Evolutionary conservation across 2,113 vertebrate genomes (phyloP), one percentile per base, ranked within the genome.

Genomic region (Dermatemys mawii): DNA sequence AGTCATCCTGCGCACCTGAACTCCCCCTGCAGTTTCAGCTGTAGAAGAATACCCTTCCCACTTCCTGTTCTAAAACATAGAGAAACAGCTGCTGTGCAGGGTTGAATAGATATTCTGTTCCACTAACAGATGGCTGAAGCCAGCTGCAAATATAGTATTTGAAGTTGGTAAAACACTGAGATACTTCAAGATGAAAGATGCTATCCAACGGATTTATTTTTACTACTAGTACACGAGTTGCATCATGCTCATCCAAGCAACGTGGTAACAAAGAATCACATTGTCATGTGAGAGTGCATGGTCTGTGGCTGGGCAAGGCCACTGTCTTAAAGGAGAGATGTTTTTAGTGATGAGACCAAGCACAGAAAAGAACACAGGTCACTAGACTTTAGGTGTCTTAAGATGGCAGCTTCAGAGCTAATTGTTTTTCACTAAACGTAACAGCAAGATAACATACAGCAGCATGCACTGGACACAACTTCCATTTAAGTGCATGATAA

Each of bases 1-100:
- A 94, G 91, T 97, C 94, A 96, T 97, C 94, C 95, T 95, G 90
- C 80, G 44, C 51, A 51, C 51, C 73, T 94, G 92, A 55, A 86
- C 90, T 85, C 88, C 19, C 54, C 50, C 90, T 91, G 92, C 86
- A 82, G 55, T 96, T 95, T 90, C 70, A 83, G 51, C 11, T 87
- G 82, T 79, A 94, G 93, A 90, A 80, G 89, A 54, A 46, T 90
- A 90, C 91, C 73, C 88, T 35, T 60, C 80, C 91, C 60, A 78
- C 54, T 95, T 96, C 95, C 93, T 80, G 51, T 32, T 88, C 11
- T 0, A 92, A 94, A 87, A 35, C 5, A 0, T 38, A 91, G 48
- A 70, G 84, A 90, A 87, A 1, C 29, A 35, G 53, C 76, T 92
- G 83, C 26, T 75, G 53, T 88, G 86, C 63, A 53, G 19, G 29